Conservation (phyloP, 2,797 vertebrate species). For the Premnoplex brunnescens region DNA sequence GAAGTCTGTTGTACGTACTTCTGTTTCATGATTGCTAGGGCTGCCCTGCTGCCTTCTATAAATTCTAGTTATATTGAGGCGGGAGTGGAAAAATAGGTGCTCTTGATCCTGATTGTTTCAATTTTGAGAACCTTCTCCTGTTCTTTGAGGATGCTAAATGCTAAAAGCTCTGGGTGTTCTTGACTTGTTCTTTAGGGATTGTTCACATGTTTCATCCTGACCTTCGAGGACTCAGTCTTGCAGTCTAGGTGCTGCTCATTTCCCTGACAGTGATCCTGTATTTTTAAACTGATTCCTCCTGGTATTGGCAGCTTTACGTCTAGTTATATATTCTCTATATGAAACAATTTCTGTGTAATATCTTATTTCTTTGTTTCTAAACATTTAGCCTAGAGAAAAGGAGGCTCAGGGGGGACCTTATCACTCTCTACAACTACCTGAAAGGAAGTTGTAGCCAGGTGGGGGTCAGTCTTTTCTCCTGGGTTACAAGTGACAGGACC, state of each 20-base stretch:
- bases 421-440: background rate
- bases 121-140: background rate
- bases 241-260: background rate
- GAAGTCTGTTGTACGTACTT: background rate
- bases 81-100: fast-evolving
- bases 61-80: background rate
- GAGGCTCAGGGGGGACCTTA: background rate
- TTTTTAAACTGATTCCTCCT: background rate
- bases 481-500: background rate
- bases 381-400: background rate
- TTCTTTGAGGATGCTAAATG: background rate
- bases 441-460: background rate
- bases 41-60: background rate
- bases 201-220: background rate
- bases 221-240: background rate
- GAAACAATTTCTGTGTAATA: background rate
- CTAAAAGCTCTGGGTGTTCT: background rate
- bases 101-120: background rate
- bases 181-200: background rate
- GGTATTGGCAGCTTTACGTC: background rate
- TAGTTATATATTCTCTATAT: background rate
- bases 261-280: background rate
- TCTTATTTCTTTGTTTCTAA: background rate
- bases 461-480: fast-evolving
- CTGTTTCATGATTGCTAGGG: background rate